Evolutionary conservation across 2,888 invertebrate species (phyloP).

Genomic region (Portevinia maculata): DNA sequence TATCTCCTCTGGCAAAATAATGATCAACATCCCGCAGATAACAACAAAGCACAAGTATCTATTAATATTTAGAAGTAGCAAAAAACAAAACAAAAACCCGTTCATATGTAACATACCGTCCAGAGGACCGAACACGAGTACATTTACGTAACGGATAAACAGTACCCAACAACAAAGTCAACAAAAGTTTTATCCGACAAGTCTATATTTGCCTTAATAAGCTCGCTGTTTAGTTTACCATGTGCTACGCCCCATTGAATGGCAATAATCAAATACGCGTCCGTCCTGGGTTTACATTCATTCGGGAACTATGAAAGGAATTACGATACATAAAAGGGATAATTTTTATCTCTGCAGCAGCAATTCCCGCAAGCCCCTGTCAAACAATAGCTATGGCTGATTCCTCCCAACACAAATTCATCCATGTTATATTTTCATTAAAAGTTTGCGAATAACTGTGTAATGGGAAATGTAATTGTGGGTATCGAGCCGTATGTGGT

Average conservation of each 20-base stretch:
- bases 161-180: slow-evolving; percentile 18
- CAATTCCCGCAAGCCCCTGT: too few relatives aligned
- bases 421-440: slow-evolving; percentile 67
- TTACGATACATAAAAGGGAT: slow-evolving; percentile 37
- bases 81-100: not conserved
- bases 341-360: slow-evolving; percentile 43
- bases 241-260: slow-evolving; percentile 37
- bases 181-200: slow-evolving; percentile 54
- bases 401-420: slow-evolving; percentile 9
- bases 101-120: not conserved
- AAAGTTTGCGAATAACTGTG: slow-evolving; percentile 64
- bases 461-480: slow-evolving; percentile 64
- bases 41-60: not conserved
- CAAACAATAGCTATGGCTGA: slow-evolving; percentile 18
- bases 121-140: slow-evolving; percentile 7
- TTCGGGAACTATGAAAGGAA: slow-evolving; percentile 47
- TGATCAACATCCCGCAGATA: slow-evolving; percentile 2
- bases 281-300: slow-evolving; percentile 41
- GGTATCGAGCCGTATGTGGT: slow-evolving; percentile 38
- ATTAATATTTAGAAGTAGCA: slow-evolving; percentile 2
- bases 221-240: slow-evolving; percentile 19
- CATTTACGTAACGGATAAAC: slow-evolving; percentile 27
- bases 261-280: slow-evolving; percentile 31
- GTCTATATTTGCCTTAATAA: slow-evolving; percentile 54
- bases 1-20: not conserved